These are phyloP conservation scores for Zelleria hepariella DNA, from an alignment of 2,888 invertebrate species.

Conservation along the genomic window DNA sequence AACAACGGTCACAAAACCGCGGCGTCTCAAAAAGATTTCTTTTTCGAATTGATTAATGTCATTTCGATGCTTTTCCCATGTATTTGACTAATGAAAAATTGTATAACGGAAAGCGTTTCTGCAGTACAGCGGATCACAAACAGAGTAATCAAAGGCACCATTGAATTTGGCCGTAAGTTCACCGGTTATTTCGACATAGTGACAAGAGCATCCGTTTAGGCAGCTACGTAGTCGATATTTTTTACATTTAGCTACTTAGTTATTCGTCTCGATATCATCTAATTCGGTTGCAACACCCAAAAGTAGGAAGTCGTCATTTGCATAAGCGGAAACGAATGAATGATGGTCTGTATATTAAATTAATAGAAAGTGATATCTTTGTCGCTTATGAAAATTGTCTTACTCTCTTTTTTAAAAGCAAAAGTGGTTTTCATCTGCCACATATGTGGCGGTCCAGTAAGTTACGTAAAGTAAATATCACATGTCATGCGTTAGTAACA, in stretches of 20 bases:
- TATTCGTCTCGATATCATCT: neutral
- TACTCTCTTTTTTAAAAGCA: neutral
- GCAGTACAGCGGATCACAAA: neutral
- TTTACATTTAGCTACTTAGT: neutral
- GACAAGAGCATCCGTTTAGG: too few species aligned
- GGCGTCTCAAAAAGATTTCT: neutral
- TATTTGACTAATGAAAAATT: neutral
- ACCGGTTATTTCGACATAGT: too few species aligned
- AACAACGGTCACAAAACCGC: neutral
- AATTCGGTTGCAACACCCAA: neutral
- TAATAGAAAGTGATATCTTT: neutral
- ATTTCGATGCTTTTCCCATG: neutral
- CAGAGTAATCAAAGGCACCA: too few species aligned
- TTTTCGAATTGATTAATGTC: neutral
- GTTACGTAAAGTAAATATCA: neutral
- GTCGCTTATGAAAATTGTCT: neutral
- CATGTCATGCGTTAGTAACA: neutral
- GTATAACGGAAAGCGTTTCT: neutral
- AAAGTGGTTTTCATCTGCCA: neutral
- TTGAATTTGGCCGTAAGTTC: too few species aligned
- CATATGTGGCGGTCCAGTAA: neutral
- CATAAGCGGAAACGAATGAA: neutral
- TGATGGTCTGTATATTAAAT: neutral
- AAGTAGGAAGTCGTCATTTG: neutral
- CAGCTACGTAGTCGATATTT: neutral